A percentile compares a stretch with the other conserved stretches of the same genome.
phyloP scores from a whole-genome alignment of 2,797 vertebrate species.

The Bryconaethiops microstoma region DNA sequence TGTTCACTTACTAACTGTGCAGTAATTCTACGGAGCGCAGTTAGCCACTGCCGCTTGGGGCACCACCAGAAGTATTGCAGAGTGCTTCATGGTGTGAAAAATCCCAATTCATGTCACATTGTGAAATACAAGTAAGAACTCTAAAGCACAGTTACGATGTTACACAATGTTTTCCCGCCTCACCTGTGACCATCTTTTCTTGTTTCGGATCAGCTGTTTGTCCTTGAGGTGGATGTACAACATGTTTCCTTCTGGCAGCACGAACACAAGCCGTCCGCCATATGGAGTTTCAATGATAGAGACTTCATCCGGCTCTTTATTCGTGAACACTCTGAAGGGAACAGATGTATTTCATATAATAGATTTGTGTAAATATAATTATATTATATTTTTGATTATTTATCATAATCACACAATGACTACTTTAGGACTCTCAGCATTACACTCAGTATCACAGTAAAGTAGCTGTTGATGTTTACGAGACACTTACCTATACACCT shows the following conservation, averaged over 20 bases:
- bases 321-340: conserved; percentile 75
- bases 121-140: too few relatives aligned
- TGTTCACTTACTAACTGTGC: too few relatives aligned
- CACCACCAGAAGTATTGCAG: too few relatives aligned
- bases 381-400: too few relatives aligned
- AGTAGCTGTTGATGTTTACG: not conserved
- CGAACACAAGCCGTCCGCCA: conserved; percentile 78
- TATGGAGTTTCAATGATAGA: conserved; percentile 79
- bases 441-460: not conserved
- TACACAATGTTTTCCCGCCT: not conserved
- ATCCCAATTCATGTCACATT: too few relatives aligned
- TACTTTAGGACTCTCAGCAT: not conserved
- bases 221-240: conserved; percentile 82
- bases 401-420: not conserved
- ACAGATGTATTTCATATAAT: not conserved
- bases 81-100: too few relatives aligned
- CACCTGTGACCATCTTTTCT: conserved; percentile 87
- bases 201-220: conserved; percentile 78
- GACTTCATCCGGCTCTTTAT: conserved; percentile 83
- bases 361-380: too few relatives aligned
- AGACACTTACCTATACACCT: conserved; percentile 76
- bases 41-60: too few relatives aligned
- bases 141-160: too few relatives aligned
- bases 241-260: conserved; percentile 82
- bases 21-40: too few relatives aligned